phyloP scores from a whole-genome alignment of 2,113 vertebrate species.

The Nanger granti region DNA sequence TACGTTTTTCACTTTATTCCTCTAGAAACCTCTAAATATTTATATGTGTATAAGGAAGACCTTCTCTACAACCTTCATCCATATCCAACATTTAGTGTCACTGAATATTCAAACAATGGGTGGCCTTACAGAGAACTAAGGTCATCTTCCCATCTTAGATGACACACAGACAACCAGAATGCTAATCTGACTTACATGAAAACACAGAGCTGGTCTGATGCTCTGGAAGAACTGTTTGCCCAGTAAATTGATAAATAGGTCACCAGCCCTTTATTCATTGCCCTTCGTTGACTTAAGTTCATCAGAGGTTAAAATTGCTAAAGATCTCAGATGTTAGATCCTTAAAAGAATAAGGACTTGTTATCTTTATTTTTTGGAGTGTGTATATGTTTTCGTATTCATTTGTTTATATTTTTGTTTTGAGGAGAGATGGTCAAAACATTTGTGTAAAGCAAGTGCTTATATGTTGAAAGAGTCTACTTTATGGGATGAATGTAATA shows the following conservation, averaged over 20 bases:
- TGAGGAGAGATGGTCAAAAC: neutral
- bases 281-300: neutral
- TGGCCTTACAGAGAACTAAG: neutral
- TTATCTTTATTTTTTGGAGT: neutral
- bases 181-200: neutral
- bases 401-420: neutral
- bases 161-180: no score
- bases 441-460: neutral
- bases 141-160: neutral
- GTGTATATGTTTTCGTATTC: neutral
- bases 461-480: neutral
- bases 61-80: neutral
- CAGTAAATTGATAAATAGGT: neutral
- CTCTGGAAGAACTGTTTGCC: neutral
- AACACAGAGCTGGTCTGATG: rapidly evolving
- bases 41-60: neutral
- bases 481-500: neutral
- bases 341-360: neutral
- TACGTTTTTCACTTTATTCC: neutral
- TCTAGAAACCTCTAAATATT: neutral
- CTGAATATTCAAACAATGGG: neutral
- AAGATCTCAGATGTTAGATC: neutral
- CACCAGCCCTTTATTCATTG: neutral
- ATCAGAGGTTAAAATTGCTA: neutral
- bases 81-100: neutral